Base-by-base conservation (phyloP, 2,113 vertebrate species). In the Delphinapterus leucas region DNA sequence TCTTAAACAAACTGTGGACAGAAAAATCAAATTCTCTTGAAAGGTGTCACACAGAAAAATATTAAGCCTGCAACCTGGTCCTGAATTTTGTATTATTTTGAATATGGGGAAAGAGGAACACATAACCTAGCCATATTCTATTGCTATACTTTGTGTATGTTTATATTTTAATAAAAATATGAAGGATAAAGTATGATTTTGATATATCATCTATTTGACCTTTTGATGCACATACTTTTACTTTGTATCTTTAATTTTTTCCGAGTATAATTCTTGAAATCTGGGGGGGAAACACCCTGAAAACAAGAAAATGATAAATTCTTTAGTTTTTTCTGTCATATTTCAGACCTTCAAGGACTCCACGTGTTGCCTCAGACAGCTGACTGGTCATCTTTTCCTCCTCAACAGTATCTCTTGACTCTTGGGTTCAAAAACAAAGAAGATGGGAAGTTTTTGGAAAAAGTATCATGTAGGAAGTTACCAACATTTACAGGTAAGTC, bases 401-500 rank as follows among this genome's bases (percentile, higher is more conserved):
- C 97, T 4, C 98, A 98, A 86, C 93, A 95, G 23, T 98, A 98
- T 88, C 92, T 96, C 41, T 89, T 99, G 85, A 99, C 98, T 2
- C 96, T 98, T 92, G 98, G 98, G 12, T 99, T 99, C 97, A 99
- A 90, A 96, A 98, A 81, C 76, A 98, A 98, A 74, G 85, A 97
- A 20, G 97, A 98, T 60, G 98, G 98, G 33, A 98, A 98, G 94
- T 98, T 97, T 83, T 95, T 99, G 74, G 98, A 98, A 96, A 99
- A 98, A 81, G 65, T 98, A 77, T 97, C 98, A 65, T 97, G 26
- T 18, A 97, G 97, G 93, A 99, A 95, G 74, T 82, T 98, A 63
- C 98, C 98, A 33, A 90, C 93, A 68, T 98, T 99, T 96, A 98
- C 97, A 98, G 98, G 98, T 99, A 96, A 94, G 23, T 88, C 41